These are phyloP conservation scores for Epiblema foenella DNA, from an alignment of 2,888 invertebrate species.

Conservation along the genomic window DNA sequence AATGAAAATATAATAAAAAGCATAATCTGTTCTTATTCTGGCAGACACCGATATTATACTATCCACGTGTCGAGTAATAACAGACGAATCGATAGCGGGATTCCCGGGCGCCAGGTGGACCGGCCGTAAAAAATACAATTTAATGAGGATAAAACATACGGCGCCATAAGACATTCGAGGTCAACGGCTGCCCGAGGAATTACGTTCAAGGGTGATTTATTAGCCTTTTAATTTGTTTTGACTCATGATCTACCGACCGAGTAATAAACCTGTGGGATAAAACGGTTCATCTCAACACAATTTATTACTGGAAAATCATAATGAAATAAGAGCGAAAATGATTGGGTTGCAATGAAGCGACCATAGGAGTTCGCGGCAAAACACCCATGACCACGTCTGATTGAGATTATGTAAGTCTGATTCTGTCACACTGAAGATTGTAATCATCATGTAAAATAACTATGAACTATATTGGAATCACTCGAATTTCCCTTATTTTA, in stretches of 20 bases:
- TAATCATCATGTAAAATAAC: too few species aligned
- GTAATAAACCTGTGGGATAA: too few species aligned
- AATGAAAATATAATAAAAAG: too few species aligned
- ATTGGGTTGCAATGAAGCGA: neutral
- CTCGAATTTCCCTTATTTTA: neutral
- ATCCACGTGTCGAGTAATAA: neutral
- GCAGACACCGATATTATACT: constrained; percentile 10
- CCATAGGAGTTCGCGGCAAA: neutral
- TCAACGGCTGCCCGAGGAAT: neutral
- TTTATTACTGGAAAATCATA: neutral
- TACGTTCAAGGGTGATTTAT: constrained; percentile 6
- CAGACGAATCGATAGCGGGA: constrained; percentile 29
- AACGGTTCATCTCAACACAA: neutral
- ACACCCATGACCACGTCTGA: too few species aligned
- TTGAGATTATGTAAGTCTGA: too few species aligned
- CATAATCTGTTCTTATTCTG: neutral
- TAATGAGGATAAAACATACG: constrained; percentile 25
- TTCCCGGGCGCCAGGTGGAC: constrained; percentile 20
- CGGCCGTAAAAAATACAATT: constrained; percentile 33
- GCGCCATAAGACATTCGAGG: constrained; percentile 19
- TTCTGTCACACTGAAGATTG: too few species aligned
- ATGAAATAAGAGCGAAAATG: neutral
- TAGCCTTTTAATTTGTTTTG: neutral
- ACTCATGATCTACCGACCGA: neutral
- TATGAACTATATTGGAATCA: too few species aligned